These are phyloP conservation scores for Sternotherus odoratus DNA, from an alignment of 2,797 vertebrate genomes.

Conservation along the genomic window DNA sequence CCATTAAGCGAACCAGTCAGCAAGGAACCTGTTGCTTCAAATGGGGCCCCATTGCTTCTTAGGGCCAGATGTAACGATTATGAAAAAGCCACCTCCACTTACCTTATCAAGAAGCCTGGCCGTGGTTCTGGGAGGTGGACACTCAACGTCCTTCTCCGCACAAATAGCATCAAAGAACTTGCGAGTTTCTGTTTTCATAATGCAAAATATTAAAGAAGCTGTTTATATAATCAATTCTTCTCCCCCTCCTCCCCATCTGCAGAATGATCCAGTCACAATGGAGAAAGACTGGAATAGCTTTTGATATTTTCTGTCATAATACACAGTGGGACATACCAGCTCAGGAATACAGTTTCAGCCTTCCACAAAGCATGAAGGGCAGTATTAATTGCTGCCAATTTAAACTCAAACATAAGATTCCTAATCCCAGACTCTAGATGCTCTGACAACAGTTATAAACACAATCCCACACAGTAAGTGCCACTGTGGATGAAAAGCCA, in stretches of 20 bases:
- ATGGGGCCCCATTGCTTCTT: neutral
- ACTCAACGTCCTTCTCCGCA: conserved; percentile 90
- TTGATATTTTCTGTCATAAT: neutral
- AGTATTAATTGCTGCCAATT: neutral
- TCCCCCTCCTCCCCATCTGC: neutral
- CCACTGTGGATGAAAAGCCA: neutral
- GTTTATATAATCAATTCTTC: neutral
- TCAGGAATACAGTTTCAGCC: neutral
- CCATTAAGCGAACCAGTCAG: neutral
- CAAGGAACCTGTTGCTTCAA: neutral
- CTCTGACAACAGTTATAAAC: neutral
- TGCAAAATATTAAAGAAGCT: conserved; percentile 27
- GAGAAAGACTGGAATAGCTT: neutral
- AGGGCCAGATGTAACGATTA: neutral
- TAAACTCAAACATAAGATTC: neutral
- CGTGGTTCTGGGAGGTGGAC: conserved; percentile 92
- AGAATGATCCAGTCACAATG: accelerated
- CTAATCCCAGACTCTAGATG: neutral
- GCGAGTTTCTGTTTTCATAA: conserved; percentile 87
- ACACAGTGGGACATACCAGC: neutral
- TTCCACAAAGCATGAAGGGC: neutral
- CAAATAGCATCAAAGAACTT: conserved; percentile 94
- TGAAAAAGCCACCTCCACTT: neutral
- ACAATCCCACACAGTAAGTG: neutral
- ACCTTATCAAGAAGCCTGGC: conserved; percentile 98